phyloP scores from a whole-genome alignment of 2,113 vertebrate genomes.

The Clarias gariepinus region DNA sequence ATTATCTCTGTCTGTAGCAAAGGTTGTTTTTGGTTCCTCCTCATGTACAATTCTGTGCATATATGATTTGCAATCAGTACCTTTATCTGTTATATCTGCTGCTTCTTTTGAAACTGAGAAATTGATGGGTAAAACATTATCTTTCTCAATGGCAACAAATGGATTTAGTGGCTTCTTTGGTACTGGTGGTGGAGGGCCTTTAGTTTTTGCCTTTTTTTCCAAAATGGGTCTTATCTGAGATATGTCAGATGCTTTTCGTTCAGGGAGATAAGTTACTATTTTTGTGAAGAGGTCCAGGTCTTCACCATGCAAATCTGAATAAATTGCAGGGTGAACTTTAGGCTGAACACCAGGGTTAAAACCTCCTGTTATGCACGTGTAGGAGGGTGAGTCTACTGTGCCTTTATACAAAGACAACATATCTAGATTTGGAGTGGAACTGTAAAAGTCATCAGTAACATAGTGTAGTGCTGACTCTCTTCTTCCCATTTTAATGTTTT shows the following conservation, averaged over 20 bases:
- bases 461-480: conserved; percentile 68
- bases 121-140: conserved; percentile 40
- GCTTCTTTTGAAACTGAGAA: conserved; percentile 31
- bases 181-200: conserved; percentile 61
- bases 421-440: conserved; percentile 58
- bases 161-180: conserved; percentile 53
- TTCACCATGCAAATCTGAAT: conserved; percentile 3
- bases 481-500: conserved; percentile 64
- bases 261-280: conserved; percentile 50
- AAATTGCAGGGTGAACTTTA: conserved; percentile 48
- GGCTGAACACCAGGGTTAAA: conserved; percentile 55
- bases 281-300: conserved; percentile 62
- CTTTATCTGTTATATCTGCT: background rate
- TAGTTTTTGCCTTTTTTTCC: conserved; percentile 60
- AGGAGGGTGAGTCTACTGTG: conserved; percentile 48
- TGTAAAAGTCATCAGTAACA: conserved; percentile 49
- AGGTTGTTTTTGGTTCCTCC: background rate
- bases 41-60: conserved; percentile 20
- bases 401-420: conserved; percentile 60
- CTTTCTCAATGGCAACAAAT: conserved; percentile 42
- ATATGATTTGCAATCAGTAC: conserved; percentile 14
- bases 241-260: conserved; percentile 62
- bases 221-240: conserved; percentile 56
- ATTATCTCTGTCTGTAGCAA: conserved; percentile 5
- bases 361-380: conserved; percentile 53